A percentile compares a stretch with the other conserved stretches of the same genome.
These are phyloP conservation scores for Grallaria varia DNA, from an alignment of 2,113 vertebrate species.

Conservation along the genomic window DNA sequence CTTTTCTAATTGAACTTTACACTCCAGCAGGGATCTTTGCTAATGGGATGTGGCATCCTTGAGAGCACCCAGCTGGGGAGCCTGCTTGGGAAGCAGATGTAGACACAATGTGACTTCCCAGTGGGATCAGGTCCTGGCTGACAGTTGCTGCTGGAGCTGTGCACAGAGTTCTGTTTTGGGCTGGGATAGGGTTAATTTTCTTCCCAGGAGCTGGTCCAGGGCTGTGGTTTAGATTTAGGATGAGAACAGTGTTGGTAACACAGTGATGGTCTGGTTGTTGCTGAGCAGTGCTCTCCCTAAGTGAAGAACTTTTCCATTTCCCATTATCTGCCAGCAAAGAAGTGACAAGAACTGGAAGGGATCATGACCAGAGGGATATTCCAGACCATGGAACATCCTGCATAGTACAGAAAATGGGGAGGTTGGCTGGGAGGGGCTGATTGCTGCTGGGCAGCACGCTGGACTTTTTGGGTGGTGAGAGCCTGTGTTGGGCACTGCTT, in stretches of 20 bases:
- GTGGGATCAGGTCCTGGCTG: background rate
- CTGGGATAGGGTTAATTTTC: background rate
- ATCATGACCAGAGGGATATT: background rate
- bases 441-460: background rate
- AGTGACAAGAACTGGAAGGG: background rate
- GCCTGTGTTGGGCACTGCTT: background rate
- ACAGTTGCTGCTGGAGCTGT: background rate
- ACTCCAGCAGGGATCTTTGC: background rate
- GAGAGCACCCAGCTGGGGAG: background rate
- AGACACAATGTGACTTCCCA: background rate
- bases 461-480: background rate
- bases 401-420: background rate
- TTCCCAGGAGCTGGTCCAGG: background rate
- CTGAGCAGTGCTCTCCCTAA: background rate
- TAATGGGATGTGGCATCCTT: background rate
- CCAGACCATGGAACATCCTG: background rate
- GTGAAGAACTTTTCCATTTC: background rate
- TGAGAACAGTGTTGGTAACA: background rate
- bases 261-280: background rate
- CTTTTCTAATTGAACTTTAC: constrained; percentile 21
- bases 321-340: background rate
- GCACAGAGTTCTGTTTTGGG: background rate
- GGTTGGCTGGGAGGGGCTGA: background rate
- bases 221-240: background rate
- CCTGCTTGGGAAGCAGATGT: background rate